phyloP scores from a whole-genome alignment of 2,797 vertebrate genomes.

The Buceros bicornis region DNA sequence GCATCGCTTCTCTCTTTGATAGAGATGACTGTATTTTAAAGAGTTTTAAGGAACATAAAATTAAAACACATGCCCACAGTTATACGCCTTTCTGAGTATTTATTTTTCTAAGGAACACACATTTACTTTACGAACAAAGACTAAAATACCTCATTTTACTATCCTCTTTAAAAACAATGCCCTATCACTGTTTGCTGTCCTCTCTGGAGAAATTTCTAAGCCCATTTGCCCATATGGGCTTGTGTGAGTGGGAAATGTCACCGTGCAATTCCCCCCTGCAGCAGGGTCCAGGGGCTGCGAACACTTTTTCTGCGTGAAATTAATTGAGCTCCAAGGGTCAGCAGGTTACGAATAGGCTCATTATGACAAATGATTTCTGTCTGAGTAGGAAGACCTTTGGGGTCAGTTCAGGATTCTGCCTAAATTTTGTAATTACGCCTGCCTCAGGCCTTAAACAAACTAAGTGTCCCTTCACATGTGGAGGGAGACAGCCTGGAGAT shows the following conservation, averaged over 20 bases:
- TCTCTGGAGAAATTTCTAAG: conserved; percentile 20
- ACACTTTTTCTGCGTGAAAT: conserved; percentile 75
- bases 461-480: conserved; percentile 43
- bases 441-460: conserved; percentile 75
- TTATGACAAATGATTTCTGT: conserved; percentile 81
- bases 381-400: conserved; percentile 76
- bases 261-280: conserved; percentile 34
- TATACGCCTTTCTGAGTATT: not conserved
- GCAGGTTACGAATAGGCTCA: conserved; percentile 69
- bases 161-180: not conserved
- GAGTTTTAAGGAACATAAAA: not conserved
- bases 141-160: not conserved
- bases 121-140: not conserved
- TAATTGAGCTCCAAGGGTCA: conserved; percentile 78
- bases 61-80: not conserved
- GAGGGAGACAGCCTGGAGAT: conserved; percentile 46
- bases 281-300: conserved; percentile 52
- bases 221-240: not conserved
- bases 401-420: conserved; percentile 73
- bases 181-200: not conserved
- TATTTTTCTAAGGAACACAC: not conserved
- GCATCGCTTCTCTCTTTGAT: not conserved
- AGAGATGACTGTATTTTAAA: not conserved
- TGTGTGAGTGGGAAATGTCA: not conserved
- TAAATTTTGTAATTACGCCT: conserved; percentile 77